Conservation (phyloP, 2,888 invertebrate genomes). For the Acleris emargana region DNA sequence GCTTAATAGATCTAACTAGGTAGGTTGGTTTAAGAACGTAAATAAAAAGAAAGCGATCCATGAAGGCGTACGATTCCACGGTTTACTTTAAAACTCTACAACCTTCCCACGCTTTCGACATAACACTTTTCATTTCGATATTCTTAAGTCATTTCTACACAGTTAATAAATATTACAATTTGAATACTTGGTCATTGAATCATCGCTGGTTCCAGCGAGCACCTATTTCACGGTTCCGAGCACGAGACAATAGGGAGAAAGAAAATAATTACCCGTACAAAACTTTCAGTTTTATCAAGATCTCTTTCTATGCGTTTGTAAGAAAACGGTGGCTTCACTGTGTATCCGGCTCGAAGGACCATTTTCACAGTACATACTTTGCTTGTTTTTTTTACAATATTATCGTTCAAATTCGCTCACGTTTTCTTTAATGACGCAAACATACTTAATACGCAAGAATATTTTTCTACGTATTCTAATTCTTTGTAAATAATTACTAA, state of each 20-base stretch:
- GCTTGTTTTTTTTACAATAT: no score
- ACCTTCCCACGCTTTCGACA: constrained; percentile 37
- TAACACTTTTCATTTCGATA: constrained; percentile 25
- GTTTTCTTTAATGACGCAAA: no score
- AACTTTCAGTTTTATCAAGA: constrained; percentile 64
- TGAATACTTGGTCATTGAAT: constrained; percentile 30
- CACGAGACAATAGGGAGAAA: constrained; percentile 79
- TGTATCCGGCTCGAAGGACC: constrained; percentile 26
- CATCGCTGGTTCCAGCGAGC: constrained; percentile 43
- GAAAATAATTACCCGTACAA: constrained; percentile 59
- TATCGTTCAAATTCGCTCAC: no score
- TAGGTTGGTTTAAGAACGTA: not conserved
- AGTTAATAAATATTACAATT: constrained; percentile 12
- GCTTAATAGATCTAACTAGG: no score
- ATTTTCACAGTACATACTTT: not conserved
- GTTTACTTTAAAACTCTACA: constrained; percentile 44
- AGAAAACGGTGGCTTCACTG: constrained; percentile 30
- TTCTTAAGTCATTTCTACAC: constrained; percentile 11
- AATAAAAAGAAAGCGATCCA: constrained; percentile 28
- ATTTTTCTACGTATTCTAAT: no score
- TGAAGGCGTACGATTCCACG: constrained; percentile 42
- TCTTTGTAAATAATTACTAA: no score
- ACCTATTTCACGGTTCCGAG: constrained; percentile 67
- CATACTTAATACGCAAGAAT: no score
- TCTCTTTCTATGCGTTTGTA: constrained; percentile 44